These are phyloP conservation scores for Cloeon dipterum DNA, from an alignment of 2,888 invertebrate genomes.

Conservation along the genomic window DNA sequence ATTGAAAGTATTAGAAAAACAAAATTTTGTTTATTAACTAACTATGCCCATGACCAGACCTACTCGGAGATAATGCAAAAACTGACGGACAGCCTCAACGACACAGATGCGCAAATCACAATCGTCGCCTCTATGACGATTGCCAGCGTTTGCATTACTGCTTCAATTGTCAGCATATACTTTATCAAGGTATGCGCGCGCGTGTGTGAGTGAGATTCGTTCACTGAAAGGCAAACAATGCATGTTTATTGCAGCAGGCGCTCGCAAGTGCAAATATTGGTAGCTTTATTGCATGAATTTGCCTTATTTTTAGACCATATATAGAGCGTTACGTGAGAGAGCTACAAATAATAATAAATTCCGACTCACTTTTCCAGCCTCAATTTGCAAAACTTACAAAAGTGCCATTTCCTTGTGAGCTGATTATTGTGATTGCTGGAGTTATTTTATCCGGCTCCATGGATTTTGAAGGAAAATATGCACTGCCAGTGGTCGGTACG, in stretches of 20 bases:
- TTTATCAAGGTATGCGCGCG: slow-evolving; percentile 30
- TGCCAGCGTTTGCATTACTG: slow-evolving; percentile 31
- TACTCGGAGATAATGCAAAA: slow-evolving; percentile 27
- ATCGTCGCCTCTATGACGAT: slow-evolving; percentile 37
- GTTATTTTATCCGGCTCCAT: slow-evolving; percentile 38
- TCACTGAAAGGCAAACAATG: too few relatives aligned
- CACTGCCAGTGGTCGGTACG: slow-evolving; percentile 33
- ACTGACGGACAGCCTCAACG: slow-evolving; percentile 11
- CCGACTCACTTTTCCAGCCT: too few relatives aligned
- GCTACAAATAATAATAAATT: too few relatives aligned
- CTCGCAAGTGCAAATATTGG: neutral
- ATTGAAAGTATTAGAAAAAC: neutral
- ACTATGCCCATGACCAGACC: slow-evolving; percentile 30
- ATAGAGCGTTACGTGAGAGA: too few relatives aligned
- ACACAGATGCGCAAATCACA: slow-evolving; percentile 18
- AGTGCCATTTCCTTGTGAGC: slow-evolving; percentile 51
- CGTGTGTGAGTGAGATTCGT: too few relatives aligned
- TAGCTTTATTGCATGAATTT: too few relatives aligned
- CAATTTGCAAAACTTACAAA: slow-evolving; percentile 29
- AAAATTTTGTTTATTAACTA: slow-evolving; percentile 9
- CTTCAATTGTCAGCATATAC: slow-evolving; percentile 38
- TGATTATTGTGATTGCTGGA: slow-evolving; percentile 42
- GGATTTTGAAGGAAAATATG: slow-evolving; percentile 25
- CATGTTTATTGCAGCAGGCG: too few relatives aligned
- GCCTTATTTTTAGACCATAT: too few relatives aligned